These are phyloP conservation scores for Cossypha niveicapilla DNA, from an alignment of 2,797 vertebrate genomes.

Conservation along the genomic window DNA sequence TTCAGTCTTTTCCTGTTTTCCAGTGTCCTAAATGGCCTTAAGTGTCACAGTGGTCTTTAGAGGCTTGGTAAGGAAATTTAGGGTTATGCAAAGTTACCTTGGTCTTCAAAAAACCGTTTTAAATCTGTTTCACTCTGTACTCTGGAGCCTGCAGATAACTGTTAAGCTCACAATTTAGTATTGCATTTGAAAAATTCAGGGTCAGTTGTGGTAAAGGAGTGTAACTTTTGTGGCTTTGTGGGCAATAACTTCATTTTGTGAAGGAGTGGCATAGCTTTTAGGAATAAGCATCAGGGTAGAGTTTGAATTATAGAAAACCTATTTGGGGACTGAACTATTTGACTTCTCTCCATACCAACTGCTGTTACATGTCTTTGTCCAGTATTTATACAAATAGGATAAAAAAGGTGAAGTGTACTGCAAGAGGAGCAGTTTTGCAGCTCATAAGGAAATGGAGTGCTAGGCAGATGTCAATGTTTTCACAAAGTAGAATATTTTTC, in stretches of 20 bases:
- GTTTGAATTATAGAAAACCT: neutral
- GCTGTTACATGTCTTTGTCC: neutral
- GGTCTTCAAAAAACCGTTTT: neutral
- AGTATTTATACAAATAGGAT: neutral
- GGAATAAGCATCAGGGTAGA: neutral
- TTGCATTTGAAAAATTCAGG: neutral
- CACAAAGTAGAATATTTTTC: neutral
- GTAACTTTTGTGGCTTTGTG: neutral
- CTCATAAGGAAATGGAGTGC: neutral
- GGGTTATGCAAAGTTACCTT: neutral
- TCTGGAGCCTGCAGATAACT: neutral
- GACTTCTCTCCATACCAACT: neutral
- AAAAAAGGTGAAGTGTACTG: neutral
- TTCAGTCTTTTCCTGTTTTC: neutral
- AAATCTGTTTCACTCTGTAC: neutral
- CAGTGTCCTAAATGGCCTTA: neutral
- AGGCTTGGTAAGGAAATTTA: neutral
- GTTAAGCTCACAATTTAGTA: neutral
- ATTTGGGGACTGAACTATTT: neutral
- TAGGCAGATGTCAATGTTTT: neutral
- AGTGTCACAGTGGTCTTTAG: neutral
- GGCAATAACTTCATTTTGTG: neutral
- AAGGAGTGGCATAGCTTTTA: neutral
- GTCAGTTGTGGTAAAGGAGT: neutral
- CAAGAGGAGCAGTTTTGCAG: neutral